Conservation (phyloP, 2,797 vertebrate species). For the Sebastes diploproa region DNA sequence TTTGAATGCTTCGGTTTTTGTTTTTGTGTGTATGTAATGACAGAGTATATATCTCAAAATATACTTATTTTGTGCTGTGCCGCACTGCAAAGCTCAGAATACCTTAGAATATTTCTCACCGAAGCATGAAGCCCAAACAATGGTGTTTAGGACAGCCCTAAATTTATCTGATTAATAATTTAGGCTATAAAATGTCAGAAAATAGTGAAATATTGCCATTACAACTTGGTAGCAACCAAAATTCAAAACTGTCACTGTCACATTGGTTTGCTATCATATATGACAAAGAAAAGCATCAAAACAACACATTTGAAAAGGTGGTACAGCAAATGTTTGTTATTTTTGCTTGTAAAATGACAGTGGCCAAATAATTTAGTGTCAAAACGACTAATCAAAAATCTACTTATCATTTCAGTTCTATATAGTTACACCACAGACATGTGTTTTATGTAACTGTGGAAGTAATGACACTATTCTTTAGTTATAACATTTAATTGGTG, state of each 20-base stretch:
- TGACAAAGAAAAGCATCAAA: not conserved
- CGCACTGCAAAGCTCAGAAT: too few relatives aligned
- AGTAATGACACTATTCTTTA: not conserved
- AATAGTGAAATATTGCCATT: not conserved
- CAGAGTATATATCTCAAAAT: too few relatives aligned
- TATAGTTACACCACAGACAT: not conserved
- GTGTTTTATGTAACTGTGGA: not conserved
- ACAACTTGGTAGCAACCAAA: not conserved
- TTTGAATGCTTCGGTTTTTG: too few relatives aligned
- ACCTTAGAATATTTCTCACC: too few relatives aligned
- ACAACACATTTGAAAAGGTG: not conserved
- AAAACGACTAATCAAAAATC: not conserved
- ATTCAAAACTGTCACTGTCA: too few relatives aligned
- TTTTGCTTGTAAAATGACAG: not conserved
- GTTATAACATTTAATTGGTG: not conserved
- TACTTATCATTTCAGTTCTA: not conserved
- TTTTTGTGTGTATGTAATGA: too few relatives aligned
- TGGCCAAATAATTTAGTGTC: not conserved
- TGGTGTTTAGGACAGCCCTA: too few relatives aligned
- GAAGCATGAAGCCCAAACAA: too few relatives aligned
- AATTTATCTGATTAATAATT: not conserved
- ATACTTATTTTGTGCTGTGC: too few relatives aligned
- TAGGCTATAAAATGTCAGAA: not conserved
- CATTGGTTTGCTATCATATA: too few relatives aligned
- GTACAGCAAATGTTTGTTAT: not conserved